phyloP scores from a whole-genome alignment of 2,113 vertebrate species.

The Cercocebus atys region DNA sequence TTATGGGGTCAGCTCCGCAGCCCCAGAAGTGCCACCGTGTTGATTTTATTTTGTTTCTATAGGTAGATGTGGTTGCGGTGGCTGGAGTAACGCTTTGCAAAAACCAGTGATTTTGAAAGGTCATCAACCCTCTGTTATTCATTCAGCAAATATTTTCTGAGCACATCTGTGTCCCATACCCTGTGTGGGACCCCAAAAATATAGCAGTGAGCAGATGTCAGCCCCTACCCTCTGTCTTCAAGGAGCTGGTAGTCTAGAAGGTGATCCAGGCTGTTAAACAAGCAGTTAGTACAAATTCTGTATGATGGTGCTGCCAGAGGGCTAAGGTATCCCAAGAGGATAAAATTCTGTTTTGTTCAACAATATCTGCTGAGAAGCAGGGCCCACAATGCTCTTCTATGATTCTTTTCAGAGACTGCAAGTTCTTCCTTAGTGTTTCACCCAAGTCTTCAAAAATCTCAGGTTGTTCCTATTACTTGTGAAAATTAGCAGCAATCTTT shows the following conservation, averaged over 20 bases:
- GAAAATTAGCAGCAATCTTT: not conserved
- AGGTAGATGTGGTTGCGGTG: not conserved
- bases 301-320: not conserved
- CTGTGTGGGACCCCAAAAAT: not conserved
- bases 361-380: not conserved
- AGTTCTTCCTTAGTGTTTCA: not conserved
- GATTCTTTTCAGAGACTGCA: not conserved
- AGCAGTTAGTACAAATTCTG: not conserved
- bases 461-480: not conserved
- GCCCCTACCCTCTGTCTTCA: not conserved
- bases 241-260: not conserved
- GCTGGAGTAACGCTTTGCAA: not conserved
- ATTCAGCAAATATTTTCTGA: slow-evolving; percentile 29
- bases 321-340: not conserved
- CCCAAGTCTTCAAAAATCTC: not conserved
- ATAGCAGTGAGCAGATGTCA: not conserved
- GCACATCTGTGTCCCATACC: not conserved
- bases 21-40: not conserved
- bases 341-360: not conserved
- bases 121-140: not conserved
- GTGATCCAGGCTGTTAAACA: not conserved
- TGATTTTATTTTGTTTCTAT: not conserved
- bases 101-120: not conserved
- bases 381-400: not conserved
- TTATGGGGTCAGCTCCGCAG: not conserved